Evolutionary conservation across 2,797 vertebrate genomes (phyloP), one percentile per base, ranked within the genome.

Genomic region (Hypotaenidia philippensis): DNA sequence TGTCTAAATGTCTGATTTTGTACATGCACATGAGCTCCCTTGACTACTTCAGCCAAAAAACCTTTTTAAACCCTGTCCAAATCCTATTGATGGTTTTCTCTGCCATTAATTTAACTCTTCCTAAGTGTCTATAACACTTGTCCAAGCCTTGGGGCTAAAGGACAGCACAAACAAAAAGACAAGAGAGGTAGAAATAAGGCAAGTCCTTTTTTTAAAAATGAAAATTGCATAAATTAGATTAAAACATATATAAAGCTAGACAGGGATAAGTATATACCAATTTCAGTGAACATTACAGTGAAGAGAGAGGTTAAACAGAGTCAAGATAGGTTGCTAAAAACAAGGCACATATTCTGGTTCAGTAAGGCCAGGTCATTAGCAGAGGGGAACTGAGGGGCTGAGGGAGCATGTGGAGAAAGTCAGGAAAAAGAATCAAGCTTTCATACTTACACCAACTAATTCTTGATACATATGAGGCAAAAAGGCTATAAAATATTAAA

Each of bases 1-100:
- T 38, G 21, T 47, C 40, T 76, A 32, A 63, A 55, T 20, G 15
- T 16, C 15, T 78, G 81, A 23, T 9, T 70, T 92, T 31, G 23
- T n/a, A 47, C 0, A 0, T 31, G 13, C 13, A 13, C 14, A 32
- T 11, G 50, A 65, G 6, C 1, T 87, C 6, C 14, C 32, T 60
- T 36, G 15, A 56, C 22, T 4, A 41, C 41, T 87, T 87, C 56
- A 71, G 19, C 20, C 29, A 82, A 78, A 74, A 83, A 27, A 57
- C 1, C 3, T 41, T 29, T 25, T 6, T 38, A 86, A 77, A 25
- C 3, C 2, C 29, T 74, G 15, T 10, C 31, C 27, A 90, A 75
- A 78, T 60, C 25, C 45, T 40, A 6, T 14, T 86, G 91, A 47
- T 36, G 83, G 53, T 90, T 92, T 75, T 78, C 56, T 74, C 56